Evolutionary conservation across 2,797 vertebrate species (phyloP).

Genomic region (Myotis findleyi): DNA sequence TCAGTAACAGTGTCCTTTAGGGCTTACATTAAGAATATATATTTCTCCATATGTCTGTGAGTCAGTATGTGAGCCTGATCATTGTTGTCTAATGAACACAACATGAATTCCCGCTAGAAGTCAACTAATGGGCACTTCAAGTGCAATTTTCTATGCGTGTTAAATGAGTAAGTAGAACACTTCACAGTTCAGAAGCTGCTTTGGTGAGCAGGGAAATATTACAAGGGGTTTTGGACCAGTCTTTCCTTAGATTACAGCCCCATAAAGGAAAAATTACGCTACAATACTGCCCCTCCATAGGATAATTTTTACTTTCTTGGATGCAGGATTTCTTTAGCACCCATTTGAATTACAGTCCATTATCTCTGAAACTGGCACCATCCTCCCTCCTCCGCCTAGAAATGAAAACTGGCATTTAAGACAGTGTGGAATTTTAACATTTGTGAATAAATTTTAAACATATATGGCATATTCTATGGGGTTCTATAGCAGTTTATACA

Average conservation of each 20-base stretch:
- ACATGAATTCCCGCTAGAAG: conserved; percentile 71
- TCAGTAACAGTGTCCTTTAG: conserved; percentile 57
- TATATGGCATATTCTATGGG: background rate
- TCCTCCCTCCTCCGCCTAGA: background rate
- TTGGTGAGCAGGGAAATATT: conserved; percentile 12
- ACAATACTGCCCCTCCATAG: background rate
- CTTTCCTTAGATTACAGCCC: conserved; percentile 34
- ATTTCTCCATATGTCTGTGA: conserved; percentile 71
- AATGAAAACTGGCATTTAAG: background rate
- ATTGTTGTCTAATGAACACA: conserved; percentile 73
- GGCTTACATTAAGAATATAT: conserved; percentile 61
- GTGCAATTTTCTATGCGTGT: conserved; percentile 63
- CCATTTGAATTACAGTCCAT: background rate
- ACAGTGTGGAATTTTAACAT: background rate
- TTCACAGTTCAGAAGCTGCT: conserved; percentile 37
- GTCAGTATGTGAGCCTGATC: conserved; percentile 59
- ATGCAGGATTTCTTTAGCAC: conserved; percentile 5
- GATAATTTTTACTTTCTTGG: background rate
- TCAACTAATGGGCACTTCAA: conserved; percentile 75
- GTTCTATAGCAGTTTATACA: background rate
- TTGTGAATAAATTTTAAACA: conserved; percentile 21
- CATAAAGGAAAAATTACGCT: conserved; percentile 33
- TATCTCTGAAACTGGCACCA: background rate
- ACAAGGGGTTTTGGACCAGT: background rate
- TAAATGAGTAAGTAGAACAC: conserved; percentile 72